Percentiles rank a stretch among this genome's conserved stretches.
Conservation (phyloP, 2,888 invertebrate genomes). For the Griposia aprilina region DNA sequence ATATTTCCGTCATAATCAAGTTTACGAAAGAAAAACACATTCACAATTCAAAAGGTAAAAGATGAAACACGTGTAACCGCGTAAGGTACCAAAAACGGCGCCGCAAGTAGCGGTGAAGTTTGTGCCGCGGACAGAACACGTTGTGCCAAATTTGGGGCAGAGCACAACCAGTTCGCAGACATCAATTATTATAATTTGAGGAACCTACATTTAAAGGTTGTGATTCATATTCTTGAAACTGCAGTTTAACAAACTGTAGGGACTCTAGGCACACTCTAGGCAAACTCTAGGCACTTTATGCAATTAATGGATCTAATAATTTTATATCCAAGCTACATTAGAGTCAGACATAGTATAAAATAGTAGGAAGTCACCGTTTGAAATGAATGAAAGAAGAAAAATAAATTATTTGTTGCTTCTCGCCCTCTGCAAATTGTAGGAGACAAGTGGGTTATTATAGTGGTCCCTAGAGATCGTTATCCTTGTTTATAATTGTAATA, state of each 20-base stretch:
- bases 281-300: too few relatives aligned
- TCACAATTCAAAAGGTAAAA: slow-evolving; percentile 71
- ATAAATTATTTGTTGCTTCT: not conserved
- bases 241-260: slow-evolving; percentile 15
- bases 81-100: slow-evolving; percentile 72
- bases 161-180: slow-evolving; percentile 59
- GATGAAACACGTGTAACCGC: slow-evolving; percentile 69
- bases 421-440: slow-evolving; percentile 14
- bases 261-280: too few relatives aligned
- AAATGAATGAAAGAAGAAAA: not conserved
- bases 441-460: slow-evolving; percentile 26
- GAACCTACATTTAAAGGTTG: slow-evolving; percentile 54
- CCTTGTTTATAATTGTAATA: slow-evolving; percentile 42
- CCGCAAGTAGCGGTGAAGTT: slow-evolving; percentile 73
- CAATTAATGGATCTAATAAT: not conserved
- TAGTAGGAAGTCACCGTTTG: not conserved
- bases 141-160: slow-evolving; percentile 78
- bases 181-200: slow-evolving; percentile 62
- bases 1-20: slow-evolving; percentile 61
- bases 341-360: not conserved
- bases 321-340: not conserved
- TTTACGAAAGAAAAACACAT: slow-evolving; percentile 66
- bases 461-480: slow-evolving; percentile 23
- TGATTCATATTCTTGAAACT: slow-evolving; percentile 22
- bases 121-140: slow-evolving; percentile 73